A percentile compares a stretch with the other conserved stretches of the same genome.
phyloP scores from a whole-genome alignment of 2,113 vertebrate genomes.

The Equus quagga region DNA sequence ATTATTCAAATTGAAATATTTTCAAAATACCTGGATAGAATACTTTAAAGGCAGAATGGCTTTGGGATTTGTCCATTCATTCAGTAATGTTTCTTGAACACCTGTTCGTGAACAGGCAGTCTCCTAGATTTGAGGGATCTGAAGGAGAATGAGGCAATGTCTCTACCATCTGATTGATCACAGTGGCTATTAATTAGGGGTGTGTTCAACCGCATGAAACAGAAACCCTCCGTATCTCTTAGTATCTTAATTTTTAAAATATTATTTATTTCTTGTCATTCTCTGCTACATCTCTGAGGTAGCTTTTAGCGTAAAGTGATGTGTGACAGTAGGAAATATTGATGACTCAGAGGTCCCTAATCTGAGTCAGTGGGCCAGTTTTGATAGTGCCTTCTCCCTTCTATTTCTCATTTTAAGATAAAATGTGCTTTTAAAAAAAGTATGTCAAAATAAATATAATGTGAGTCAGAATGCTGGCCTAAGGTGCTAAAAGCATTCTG shows the following conservation, averaged over 20 bases:
- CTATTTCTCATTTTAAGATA: slow-evolving; percentile 30
- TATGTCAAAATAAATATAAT: neutral
- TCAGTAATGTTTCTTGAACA: neutral
- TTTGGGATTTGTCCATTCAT: neutral
- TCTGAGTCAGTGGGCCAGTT: neutral
- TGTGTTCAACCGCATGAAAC: neutral
- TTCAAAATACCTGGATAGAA: neutral
- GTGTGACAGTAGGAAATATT: neutral
- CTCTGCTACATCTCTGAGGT: neutral
- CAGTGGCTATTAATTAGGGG: neutral
- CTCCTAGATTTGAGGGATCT: neutral
- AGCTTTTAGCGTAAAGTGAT: neutral
- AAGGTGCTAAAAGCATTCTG: neutral
- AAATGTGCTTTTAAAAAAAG: neutral
- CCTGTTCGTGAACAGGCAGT: neutral
- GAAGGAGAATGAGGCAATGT: neutral
- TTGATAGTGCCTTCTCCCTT: neutral
- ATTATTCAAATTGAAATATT: neutral
- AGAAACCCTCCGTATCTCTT: neutral
- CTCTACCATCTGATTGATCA: neutral
- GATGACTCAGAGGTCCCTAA: neutral
- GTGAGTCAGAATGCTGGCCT: neutral
- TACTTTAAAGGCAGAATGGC: neutral
- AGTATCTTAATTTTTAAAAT: neutral
- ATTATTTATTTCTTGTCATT: neutral